Conservation (phyloP, 35 echinoderm and acorn worm species). For the Acanthaster planci region DNA sequence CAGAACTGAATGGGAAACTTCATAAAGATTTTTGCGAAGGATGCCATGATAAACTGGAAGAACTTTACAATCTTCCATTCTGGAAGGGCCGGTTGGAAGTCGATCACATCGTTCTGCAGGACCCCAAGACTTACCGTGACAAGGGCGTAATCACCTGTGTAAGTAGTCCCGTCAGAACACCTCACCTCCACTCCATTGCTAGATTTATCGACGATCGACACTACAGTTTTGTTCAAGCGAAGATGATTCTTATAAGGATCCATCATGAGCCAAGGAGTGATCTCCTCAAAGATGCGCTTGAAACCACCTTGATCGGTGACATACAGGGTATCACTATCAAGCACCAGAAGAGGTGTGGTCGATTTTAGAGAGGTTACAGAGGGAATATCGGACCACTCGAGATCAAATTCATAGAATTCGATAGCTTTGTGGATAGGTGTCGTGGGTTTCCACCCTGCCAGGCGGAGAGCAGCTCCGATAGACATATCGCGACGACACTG, state of each 20-base stretch:
- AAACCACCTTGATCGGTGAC: conserved; percentile 52
- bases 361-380: conserved; percentile 43
- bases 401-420: conserved; percentile 45
- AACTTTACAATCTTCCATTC: conserved; percentile 55
- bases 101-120: conserved; percentile 33
- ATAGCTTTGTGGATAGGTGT: conserved; percentile 47
- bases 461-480: conserved; percentile 26
- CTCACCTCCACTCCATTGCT: neutral
- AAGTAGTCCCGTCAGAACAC: conserved; percentile 36
- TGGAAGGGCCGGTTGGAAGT: conserved; percentile 39
- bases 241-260: conserved; percentile 43
- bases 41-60: conserved; percentile 43
- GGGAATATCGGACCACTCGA: conserved; percentile 49
- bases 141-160: conserved; percentile 31
- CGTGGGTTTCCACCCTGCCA: conserved; percentile 42
- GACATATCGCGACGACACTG: conserved; percentile 45
- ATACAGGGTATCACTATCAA: neutral
- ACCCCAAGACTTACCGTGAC: conserved; percentile 49
- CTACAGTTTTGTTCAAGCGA: conserved; percentile 35
- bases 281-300: conserved; percentile 37
- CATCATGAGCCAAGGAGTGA: neutral
- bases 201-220: neutral
- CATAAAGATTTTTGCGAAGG: conserved; percentile 51
- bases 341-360: neutral
- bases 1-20: conserved; percentile 44